phyloP scores from a whole-genome alignment of 2,113 vertebrate genomes.

The Neofelis nebulosa region DNA sequence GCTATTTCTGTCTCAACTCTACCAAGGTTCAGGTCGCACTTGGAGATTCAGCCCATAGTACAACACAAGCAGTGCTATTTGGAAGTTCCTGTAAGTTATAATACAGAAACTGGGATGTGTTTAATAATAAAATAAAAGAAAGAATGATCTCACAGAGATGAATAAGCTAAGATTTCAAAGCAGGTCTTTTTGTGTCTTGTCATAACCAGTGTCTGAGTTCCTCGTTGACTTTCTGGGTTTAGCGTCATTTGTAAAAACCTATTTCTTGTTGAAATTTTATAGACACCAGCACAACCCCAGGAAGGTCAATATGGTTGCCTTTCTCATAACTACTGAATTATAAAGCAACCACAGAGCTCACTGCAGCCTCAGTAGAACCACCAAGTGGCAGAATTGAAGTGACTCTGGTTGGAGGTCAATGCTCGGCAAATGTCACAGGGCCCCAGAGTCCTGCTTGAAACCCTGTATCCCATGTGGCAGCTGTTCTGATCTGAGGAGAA shows the following conservation, averaged over 20 bases:
- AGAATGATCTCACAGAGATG: not conserved
- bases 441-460: not conserved
- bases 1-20: not conserved
- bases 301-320: not conserved
- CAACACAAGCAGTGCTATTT: not conserved
- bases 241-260: not conserved
- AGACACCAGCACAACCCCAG: not conserved
- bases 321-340: not conserved
- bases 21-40: not conserved
- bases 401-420: not conserved
- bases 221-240: not conserved
- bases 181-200: not conserved
- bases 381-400: not conserved
- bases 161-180: conserved; percentile 35
- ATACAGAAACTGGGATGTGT: not conserved
- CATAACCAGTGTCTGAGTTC: not conserved
- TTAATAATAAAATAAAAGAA: not conserved
- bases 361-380: not conserved
- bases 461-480: not conserved
- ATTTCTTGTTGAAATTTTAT: conserved; percentile 16
- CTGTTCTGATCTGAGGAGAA: not conserved
- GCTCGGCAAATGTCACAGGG: not conserved
- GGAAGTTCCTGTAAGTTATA: not conserved
- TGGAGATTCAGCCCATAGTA: not conserved
- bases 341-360: not conserved